Evolutionary conservation across 2,888 invertebrate species (phyloP).

Genomic region (Amblyjoppa proteus): DNA sequence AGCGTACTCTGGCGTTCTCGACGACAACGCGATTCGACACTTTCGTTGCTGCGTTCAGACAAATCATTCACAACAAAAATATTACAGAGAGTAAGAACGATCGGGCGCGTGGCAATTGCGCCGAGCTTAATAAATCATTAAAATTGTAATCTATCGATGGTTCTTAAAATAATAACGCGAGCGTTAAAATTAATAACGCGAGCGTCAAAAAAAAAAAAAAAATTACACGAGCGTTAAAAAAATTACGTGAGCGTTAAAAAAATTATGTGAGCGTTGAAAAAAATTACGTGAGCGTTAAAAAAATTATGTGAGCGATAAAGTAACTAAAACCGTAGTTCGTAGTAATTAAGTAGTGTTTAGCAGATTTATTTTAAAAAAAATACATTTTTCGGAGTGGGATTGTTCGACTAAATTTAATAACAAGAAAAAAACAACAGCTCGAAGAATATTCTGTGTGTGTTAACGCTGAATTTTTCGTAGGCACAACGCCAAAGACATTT

Average conservation of each 20-base stretch:
- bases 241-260: not conserved
- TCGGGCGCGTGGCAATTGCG: constrained; percentile 24
- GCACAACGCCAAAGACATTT: constrained; percentile 41
- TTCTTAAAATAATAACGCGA: not conserved
- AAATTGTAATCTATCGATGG: constrained; percentile 39
- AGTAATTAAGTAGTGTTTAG: constrained; percentile 15
- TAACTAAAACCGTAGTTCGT: constrained; percentile 26
- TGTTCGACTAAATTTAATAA: not conserved
- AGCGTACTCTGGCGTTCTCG: not conserved
- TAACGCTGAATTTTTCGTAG: not conserved
- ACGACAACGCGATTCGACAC: not conserved
- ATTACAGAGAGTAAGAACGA: constrained; percentile 21
- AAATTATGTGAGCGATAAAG: too few species aligned
- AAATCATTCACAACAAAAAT: constrained; percentile 17
- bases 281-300: not conserved
- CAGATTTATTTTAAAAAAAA: not conserved
- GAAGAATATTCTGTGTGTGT: constrained; percentile 15
- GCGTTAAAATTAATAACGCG: not conserved
- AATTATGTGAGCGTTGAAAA: too few species aligned
- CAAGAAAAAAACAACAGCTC: not conserved
- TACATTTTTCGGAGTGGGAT: not conserved
- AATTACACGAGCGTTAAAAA: too few species aligned
- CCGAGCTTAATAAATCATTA: constrained; percentile 12
- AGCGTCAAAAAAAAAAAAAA: too few species aligned
- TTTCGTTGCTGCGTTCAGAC: not conserved